Evolutionary conservation across 30 jellyfish, hydroid and myxozoan species (phyloP), one percentile per base, ranked within the genome.

Genomic region (Aurelia aurita): DNA sequence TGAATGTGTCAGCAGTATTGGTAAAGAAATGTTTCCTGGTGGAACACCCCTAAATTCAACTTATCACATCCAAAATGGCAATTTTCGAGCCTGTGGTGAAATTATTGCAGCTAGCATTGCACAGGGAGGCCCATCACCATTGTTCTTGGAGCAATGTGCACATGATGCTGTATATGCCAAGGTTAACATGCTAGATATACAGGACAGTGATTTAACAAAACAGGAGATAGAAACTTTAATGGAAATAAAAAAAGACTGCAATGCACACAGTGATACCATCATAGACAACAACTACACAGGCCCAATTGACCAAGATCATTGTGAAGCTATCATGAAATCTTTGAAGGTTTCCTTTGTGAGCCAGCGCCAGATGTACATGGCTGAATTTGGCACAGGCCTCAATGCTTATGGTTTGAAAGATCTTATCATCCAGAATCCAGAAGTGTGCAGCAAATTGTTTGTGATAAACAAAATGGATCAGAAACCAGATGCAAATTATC

Each of bases 1-100:
- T 44, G 64, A 59, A 23, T 62, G 58, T 58, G 34, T 69, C 39
- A 11, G 72, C 57, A 49, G 80, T 28, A 70, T 84, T 71, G 88
- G 65, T 22, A 69, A 47, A 53, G 72, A 72, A 45, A 58, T 84
- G 28, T 72, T 85, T 61, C 54, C 80, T 16, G 84, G 55, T 72
- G 89, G 89, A 64, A 60, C 89, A 58, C 84, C 94, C 46, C 66
- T 69, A 46, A 84, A 84, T 32, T 70, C 82, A n/a, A 72, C 69
- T 53, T 65, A 57, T 44, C 72, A 74, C 72, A 68, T 54, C 49
- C 89, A 74, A 45, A 72, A 82, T 66, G 86, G 87, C 77, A 70
- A 82, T 69, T 82, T 82, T 69, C 75, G 19, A 44, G 86, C 87
- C 65, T 45, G 60, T 66, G 87, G 91, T 12, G 85, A 80, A 46